Conservation (phyloP, 2,113 vertebrate genomes). For the Melanerpes aurifrons region DNA sequence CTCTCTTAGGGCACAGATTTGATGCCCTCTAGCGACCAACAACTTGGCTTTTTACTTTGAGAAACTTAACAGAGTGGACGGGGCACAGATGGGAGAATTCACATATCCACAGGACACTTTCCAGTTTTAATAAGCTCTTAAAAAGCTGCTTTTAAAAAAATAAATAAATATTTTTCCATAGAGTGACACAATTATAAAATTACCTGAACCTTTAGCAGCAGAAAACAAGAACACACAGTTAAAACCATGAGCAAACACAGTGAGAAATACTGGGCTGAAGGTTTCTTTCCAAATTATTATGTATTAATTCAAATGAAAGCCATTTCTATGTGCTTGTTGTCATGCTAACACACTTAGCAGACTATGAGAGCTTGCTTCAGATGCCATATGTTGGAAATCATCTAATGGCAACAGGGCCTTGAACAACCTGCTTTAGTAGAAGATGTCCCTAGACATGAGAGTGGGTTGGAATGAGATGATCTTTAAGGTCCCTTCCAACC, state of each 20-base stretch:
- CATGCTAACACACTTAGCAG: conserved; percentile 9
- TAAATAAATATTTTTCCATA: not conserved
- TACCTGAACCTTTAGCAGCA: not conserved
- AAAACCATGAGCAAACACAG: not conserved
- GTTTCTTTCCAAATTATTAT: not conserved
- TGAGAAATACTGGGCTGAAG: not conserved
- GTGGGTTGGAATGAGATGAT: too few relatives aligned
- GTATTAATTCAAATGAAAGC: conserved; percentile 17
- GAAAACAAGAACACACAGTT: not conserved
- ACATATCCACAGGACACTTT: not conserved
- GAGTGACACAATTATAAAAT: not conserved
- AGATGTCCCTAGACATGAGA: too few relatives aligned
- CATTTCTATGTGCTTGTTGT: conserved; percentile 41
- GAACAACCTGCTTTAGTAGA: too few relatives aligned
- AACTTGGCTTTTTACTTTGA: not conserved
- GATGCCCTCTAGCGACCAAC: conserved; percentile 18
- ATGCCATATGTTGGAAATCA: not conserved
- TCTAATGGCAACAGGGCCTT: not conserved
- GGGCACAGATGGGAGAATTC: not conserved
- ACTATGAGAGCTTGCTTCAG: conserved; percentile 29
- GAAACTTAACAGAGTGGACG: not conserved
- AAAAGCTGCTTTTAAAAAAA: not conserved
- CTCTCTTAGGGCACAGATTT: conserved; percentile 30
- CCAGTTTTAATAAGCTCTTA: not conserved
- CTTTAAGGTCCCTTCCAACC: too few relatives aligned